Evolutionary conservation across 2,888 invertebrate species (phyloP), one percentile per base, ranked within the genome.

Genomic region (Eristalis arbustorum): DNA sequence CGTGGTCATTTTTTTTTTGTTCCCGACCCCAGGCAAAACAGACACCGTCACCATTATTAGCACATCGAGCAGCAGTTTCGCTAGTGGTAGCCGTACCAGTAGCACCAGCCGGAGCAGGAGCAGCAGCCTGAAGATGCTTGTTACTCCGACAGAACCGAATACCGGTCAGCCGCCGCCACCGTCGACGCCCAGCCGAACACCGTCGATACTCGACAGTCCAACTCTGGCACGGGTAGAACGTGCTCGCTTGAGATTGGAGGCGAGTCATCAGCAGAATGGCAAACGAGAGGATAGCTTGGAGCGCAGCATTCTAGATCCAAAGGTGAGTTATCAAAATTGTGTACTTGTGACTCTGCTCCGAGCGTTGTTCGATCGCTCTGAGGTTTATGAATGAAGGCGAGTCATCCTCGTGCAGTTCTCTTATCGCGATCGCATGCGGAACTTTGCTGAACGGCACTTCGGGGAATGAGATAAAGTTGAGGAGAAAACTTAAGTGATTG

Each of bases 171-270:
- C 87, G 28, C 85, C 74, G 31, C 74, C 76, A 63, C 71, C 82
- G 66, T 74, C 87, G 72, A 87, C 87, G 25, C 91, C 91, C 11
- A 92, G 92, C 84, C 91, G 93, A 61, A 92, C 93, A 10, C 93
- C 94, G 82, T 94, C 94, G 75, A 94, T 95, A 88, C 92, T 94
- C 90, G 94, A 95, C 91, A 95, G 94, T 87, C 95, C 94, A 88
- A 94, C 94, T 88, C 92, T 95, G 90, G 94, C 94, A 85, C 93
- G 94, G 89, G 95, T 94, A 81, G 94, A 94, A 91, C 93, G 94
- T 89, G 95, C 94, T 62, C 93, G 94, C 89, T 90, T 94, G 88
- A 92, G 94, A 80, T 93, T 94, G 89, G 94, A 94, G 89, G 94
- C 91, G 56, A 88, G 91, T 75, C 81, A 82, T 42, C 82, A 88